These are phyloP conservation scores for Meteorus colon DNA, from an alignment of 2,888 invertebrate species.

Conservation along the genomic window DNA sequence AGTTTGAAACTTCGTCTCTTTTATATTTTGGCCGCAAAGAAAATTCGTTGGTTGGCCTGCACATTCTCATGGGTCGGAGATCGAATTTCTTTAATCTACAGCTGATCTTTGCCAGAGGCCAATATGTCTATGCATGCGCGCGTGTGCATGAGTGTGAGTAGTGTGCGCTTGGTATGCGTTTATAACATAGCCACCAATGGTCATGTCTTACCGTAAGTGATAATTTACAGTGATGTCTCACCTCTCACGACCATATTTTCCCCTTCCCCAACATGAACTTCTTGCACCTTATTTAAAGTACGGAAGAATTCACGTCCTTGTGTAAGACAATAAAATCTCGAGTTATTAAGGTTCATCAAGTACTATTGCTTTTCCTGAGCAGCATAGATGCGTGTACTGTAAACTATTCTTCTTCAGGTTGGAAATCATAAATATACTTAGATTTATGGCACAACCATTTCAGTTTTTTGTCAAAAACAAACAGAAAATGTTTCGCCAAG, in stretches of 20 bases:
- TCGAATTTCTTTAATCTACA: not conserved
- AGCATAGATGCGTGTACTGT: not conserved
- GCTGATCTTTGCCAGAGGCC: not conserved
- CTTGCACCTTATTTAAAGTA: not conserved
- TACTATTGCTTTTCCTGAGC: not conserved
- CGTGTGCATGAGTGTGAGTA: not conserved
- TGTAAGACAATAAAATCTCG: not conserved
- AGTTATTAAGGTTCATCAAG: not conserved
- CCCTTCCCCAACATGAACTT: not conserved
- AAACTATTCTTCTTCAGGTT: not conserved
- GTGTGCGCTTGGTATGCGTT: not conserved
- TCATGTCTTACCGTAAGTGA: not conserved
- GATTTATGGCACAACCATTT: not conserved
- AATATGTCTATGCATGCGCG: not conserved
- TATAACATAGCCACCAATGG: not conserved
- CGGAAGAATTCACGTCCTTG: not conserved
- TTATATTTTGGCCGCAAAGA: too few relatives aligned
- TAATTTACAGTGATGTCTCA: not conserved
- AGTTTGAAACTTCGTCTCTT: too few relatives aligned
- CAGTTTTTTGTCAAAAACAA: not conserved
- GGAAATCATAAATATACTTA: not conserved
- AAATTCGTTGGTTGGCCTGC: not conserved
- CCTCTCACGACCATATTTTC: not conserved
- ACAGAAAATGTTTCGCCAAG: not conserved
- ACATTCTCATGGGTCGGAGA: not conserved